phyloP scores from a whole-genome alignment of 2,797 vertebrate genomes.

The Anableps anableps region DNA sequence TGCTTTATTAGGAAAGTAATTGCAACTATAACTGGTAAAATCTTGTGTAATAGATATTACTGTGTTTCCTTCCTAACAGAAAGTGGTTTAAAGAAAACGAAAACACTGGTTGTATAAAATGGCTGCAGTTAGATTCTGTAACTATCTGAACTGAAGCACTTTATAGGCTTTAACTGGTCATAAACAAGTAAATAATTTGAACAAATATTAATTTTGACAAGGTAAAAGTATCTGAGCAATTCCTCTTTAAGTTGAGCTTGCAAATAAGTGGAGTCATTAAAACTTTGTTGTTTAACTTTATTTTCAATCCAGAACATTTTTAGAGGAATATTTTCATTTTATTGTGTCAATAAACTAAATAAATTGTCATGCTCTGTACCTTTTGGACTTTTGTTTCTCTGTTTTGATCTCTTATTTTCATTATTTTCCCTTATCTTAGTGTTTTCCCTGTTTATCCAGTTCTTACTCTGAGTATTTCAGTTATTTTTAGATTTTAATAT shows the following conservation, averaged over 20 bases:
- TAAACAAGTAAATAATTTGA: not conserved
- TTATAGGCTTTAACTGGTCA: not conserved
- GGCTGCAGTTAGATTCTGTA: not conserved
- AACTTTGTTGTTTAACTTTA: not conserved
- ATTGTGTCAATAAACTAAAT: not conserved
- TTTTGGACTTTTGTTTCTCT: no score
- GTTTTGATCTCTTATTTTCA: no score
- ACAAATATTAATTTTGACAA: not conserved
- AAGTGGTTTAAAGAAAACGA: not conserved
- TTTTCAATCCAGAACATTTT: not conserved
- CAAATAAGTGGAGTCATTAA: not conserved
- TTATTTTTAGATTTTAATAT: no score
- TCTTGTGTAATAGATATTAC: not conserved
- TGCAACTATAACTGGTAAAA: not conserved
- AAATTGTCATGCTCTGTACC: no score
- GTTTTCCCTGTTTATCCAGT: no score
- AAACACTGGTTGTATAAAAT: not conserved
- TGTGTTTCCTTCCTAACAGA: not conserved
- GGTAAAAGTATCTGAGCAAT: not conserved
- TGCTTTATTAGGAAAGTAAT: not conserved
- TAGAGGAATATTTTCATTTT: not conserved
- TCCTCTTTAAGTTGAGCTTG: not conserved
- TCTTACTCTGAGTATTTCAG: no score
- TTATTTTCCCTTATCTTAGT: no score
- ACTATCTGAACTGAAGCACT: not conserved